Percentiles rank a stretch among this genome's conserved stretches.
Conservation (phyloP, 2,888 invertebrate species). For the Apomyelois bistriatella region DNA sequence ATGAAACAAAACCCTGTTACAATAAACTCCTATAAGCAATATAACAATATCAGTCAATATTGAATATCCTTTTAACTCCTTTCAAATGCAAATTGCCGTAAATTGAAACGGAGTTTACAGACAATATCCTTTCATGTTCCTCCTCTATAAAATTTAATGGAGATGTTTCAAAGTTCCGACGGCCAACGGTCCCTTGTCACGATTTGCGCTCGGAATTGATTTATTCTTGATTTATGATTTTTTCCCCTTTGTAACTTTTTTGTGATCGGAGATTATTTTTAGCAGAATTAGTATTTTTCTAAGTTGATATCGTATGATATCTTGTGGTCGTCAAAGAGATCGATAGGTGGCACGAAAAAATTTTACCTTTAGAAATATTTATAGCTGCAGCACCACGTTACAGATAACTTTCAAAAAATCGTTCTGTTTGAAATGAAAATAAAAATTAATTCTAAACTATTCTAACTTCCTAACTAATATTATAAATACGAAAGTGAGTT, state of each 20-base stretch:
- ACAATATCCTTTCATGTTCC: conserved; percentile 8
- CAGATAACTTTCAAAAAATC: too few relatives aligned
- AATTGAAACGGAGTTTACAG: conserved; percentile 2
- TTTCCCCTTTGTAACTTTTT: background rate
- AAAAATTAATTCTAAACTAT: too few relatives aligned
- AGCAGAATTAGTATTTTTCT: background rate
- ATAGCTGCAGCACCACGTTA: too few relatives aligned
- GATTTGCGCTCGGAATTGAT: background rate
- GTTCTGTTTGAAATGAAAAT: too few relatives aligned
- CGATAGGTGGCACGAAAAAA: too few relatives aligned
- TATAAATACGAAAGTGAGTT: too few relatives aligned
- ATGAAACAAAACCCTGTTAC: background rate
- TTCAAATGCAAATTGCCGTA: conserved; percentile 6
- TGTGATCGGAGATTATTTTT: background rate
- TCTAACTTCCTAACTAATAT: too few relatives aligned
- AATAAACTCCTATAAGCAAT: background rate
- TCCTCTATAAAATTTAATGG: conserved; percentile 6
- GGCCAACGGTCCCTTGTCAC: background rate
- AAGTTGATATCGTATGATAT: too few relatives aligned
- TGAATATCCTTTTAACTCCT: background rate
- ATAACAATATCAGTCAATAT: background rate
- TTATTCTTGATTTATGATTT: background rate
- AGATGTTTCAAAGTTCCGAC: background rate
- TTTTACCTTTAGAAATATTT: too few relatives aligned
- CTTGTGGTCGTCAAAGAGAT: too few relatives aligned